Base-by-base conservation (phyloP, 2,797 vertebrate species). In the Balearica regulorum region DNA sequence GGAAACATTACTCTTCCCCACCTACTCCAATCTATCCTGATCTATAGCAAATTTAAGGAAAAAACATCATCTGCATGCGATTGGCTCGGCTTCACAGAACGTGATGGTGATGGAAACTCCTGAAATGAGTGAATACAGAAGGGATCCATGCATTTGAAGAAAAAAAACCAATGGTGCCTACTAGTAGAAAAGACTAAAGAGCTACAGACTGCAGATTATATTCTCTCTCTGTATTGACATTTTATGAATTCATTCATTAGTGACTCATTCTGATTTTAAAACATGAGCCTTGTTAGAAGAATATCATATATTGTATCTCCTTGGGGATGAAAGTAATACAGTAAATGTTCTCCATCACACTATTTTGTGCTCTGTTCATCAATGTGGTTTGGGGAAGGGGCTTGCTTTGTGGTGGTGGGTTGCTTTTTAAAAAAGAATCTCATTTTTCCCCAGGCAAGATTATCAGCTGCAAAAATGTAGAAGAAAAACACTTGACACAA, bases 231-330 rank as follows among this genome's bases (percentile, higher is more conserved):
- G 57, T 91, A 90, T 85, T 85, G 93, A 91, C 54, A 75, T 80
- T 91, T 87, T 89, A 91, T 94, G 41, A 92, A 93, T 94, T 75
- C n/a, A 90, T 93, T 94, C 83, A 89, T 89, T 77, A 94, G 57
- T 91, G 93, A 95, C 81, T 97, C 92, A 92, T 78, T 92, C 49
- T 41, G 44, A 72, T 91, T 95, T 91, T 85, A 95, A 93, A 94
- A 87, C 75, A 91, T 9, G 55, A 93, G 83, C 49, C 64, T 83
- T 90, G 48, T 77, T 89, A 85, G 57, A 92, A 91, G 71, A 93
- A 31, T 84, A 88, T 61, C 2, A 0, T 60, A 49, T 72, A 57
- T 6, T 48, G 3, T 19, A 61, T 71, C 57, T 93, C 83, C 60
- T 93, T 66, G 39, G 39, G 60, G 79, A 91, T 69, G 41, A 94